Percentiles rank a stretch among this genome's conserved stretches.
Evolutionary conservation across 2,888 invertebrate species (phyloP).

Genomic region (Caenorhabditis macrosperma): DNA sequence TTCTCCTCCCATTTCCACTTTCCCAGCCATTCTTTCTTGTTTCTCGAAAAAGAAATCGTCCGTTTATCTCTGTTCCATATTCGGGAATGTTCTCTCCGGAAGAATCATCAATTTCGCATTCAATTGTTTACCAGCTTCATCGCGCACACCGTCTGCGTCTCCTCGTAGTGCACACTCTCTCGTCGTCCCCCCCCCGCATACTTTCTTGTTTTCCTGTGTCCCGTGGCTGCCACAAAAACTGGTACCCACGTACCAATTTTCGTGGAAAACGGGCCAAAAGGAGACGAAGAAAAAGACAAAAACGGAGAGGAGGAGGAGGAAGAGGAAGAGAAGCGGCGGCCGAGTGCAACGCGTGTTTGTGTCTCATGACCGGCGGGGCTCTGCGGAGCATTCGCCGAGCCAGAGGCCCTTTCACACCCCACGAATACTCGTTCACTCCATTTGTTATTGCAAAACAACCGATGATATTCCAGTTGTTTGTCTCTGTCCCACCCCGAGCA

Average conservation of each 20-base stretch:
- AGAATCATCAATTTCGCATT: conserved; percentile 35
- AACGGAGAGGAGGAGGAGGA: not conserved
- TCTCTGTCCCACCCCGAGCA: not conserved
- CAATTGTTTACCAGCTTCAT: conserved; percentile 41
- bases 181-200: not conserved
- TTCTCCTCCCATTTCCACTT: too few species aligned
- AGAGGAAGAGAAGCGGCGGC: not conserved
- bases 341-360: conserved; percentile 5
- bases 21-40: not conserved
- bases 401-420: conserved; percentile 2
- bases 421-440: conserved; percentile 15
- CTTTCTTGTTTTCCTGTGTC: conserved; percentile 5
- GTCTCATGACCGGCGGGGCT: conserved; percentile 14
- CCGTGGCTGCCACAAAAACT: conserved; percentile 5
- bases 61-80: too few species aligned
- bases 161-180: conserved; percentile 21
- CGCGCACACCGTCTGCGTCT: conserved; percentile 7
- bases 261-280: conserved; percentile 2
- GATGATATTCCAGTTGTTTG: conserved; percentile 13
- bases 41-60: not conserved
- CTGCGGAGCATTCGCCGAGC: not conserved
- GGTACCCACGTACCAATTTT: conserved; percentile 21
- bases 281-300: not conserved
- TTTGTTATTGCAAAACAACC: conserved; percentile 8
- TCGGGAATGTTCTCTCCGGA: too few species aligned